phyloP scores from a whole-genome alignment of 2,888 invertebrate species.

The Ectobius pallidus region DNA sequence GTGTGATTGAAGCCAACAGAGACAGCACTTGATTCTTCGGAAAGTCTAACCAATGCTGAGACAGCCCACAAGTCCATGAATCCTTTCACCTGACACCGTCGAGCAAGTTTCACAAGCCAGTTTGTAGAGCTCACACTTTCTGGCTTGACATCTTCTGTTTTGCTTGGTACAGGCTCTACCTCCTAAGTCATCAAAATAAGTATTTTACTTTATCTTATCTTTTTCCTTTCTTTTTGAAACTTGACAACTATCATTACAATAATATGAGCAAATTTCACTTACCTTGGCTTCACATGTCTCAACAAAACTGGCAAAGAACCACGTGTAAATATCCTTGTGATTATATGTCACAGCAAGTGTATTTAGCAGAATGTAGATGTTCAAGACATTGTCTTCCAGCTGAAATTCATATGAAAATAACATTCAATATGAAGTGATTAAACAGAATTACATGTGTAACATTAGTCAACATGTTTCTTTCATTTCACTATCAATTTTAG shows the following conservation, averaged over 20 bases:
- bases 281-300: conserved; percentile 16
- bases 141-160: neutral
- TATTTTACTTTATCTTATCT: no score
- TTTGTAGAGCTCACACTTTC: neutral
- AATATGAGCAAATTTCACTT: neutral
- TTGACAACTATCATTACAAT: no score
- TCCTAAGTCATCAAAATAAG: no score
- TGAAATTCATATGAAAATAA: no score
- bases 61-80: conserved; percentile 72
- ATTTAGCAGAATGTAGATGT: conserved; percentile 59
- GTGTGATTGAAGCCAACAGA: conserved; percentile 66
- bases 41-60: conserved; percentile 53
- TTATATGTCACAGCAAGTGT: conserved; percentile 72
- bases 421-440: no score
- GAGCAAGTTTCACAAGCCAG: conserved; percentile 23
- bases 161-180: no score
- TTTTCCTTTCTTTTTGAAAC: no score
- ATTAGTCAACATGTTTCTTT: no score
- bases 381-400: conserved; percentile 52
- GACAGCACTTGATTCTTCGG: conserved; percentile 47
- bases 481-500: no score
- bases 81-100: conserved; percentile 58
- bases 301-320: conserved; percentile 62
- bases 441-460: no score
- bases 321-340: conserved; percentile 64